These are phyloP conservation scores for Hemibagrus wyckioides DNA, from an alignment of 2,113 vertebrate species.

Conservation along the genomic window DNA sequence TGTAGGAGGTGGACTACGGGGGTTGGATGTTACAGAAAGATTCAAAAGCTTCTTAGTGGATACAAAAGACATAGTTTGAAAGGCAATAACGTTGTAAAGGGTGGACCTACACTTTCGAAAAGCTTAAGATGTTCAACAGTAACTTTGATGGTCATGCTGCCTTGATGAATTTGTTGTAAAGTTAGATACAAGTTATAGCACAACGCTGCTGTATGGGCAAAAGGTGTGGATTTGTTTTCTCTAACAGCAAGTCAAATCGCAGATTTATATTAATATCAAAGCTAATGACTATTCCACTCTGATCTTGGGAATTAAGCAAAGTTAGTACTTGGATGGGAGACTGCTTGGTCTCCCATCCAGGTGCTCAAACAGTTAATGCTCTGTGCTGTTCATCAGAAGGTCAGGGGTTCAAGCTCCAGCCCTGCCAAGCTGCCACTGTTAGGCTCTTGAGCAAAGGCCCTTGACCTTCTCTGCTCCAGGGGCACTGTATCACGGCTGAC, in stretches of 20 bases:
- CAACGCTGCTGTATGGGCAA: not conserved
- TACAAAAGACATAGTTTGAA: not conserved
- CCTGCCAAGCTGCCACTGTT: too few species aligned
- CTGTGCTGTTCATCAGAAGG: too few species aligned
- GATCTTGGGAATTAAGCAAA: too few species aligned
- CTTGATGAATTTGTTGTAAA: not conserved
- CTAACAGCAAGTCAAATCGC: not conserved
- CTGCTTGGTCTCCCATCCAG: too few species aligned
- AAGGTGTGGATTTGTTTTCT: not conserved
- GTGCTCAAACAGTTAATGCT: too few species aligned
- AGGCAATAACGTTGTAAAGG: not conserved
- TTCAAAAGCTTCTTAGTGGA: not conserved
- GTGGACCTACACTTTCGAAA: not conserved
- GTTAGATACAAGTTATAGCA: not conserved
- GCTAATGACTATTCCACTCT: too few species aligned
- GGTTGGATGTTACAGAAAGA: constrained; percentile 1
- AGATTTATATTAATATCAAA: not conserved
- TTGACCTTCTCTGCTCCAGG: too few species aligned
- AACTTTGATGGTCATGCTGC: not conserved
- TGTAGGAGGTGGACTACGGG: not conserved
- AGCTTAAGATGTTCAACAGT: not conserved
- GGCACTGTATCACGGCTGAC: too few species aligned
- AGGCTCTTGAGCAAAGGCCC: too few species aligned
- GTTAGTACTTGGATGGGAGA: too few species aligned
- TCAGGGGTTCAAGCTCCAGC: too few species aligned